Base-by-base conservation (phyloP, 92 coral and sea anemone genomes). In the Palythoa heliodiscus region DNA sequence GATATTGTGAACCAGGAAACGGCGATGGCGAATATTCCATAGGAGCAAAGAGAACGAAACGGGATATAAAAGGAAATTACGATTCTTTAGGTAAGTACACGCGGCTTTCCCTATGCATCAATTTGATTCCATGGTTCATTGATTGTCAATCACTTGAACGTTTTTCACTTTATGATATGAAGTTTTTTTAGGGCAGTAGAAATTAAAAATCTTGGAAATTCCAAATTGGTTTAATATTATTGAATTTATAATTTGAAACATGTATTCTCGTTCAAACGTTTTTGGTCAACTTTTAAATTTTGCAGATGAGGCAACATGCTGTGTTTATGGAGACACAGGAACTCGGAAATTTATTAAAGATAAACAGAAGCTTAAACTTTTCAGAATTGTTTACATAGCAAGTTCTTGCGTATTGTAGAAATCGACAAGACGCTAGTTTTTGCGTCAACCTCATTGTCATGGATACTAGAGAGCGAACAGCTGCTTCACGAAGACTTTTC, bases 1-100 rank as follows among this genome's bases (percentile, higher is more conserved):
- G 79, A 23, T 60, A 52, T 35, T 25, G 29, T 23, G n/a, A 61
- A 63, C 7, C 69, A 92, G 97, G 97, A 19, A 82, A 83, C 25
- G 91, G 88, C 64, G 93, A 93, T 29, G 63, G 71, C 50, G 89
- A 91, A 10, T 74, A 86, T 86, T 82, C 92, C 24, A 9, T 61
- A 17, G 40, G 84, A 19, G 67, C 92, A 67, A 93, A 89, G 81
- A 88, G 91, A 68, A 87, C 84, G 64, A 86, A 88, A 38, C 73
- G 47, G 15, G 93, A 90, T 39, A 74, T 66, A 0, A 47, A 19
- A 8, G 37, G n/a, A 38, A 60, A 22, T 20, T 60, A 29, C 47
- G 40, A 57, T 71, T 19, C 70, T 17, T 54, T 60, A 25, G 89
- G 89, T 86, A 55, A 40, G 68, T 35, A 4, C 2, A 11, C 4